Conservation (phyloP, 2,888 invertebrate genomes). For the Chouioia cunea region DNA sequence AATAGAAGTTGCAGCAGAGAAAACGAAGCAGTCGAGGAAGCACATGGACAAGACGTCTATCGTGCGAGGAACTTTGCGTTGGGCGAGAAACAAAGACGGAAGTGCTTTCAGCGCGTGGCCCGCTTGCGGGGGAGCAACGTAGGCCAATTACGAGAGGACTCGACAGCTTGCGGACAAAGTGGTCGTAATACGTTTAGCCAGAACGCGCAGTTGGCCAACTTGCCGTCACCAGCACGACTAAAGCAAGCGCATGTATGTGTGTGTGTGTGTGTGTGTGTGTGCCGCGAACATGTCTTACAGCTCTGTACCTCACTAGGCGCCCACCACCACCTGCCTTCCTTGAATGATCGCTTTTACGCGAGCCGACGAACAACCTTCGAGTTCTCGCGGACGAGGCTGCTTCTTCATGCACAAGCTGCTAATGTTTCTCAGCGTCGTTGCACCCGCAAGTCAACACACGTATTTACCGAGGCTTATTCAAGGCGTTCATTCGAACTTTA, state of each 20-base stretch:
- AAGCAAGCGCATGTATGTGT: too few species aligned
- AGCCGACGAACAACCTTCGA: background rate
- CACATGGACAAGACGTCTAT: background rate
- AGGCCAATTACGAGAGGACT: constrained; percentile 62
- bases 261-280: background rate
- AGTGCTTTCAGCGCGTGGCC: constrained; percentile 50
- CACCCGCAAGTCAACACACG: too few species aligned
- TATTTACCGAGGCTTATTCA: too few species aligned
- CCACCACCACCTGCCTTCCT: background rate
- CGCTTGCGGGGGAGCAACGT: constrained; percentile 53
- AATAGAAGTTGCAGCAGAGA: too few species aligned
- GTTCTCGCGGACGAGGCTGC: too few species aligned
- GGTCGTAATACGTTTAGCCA: constrained; percentile 64
- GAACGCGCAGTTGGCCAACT: constrained; percentile 57
- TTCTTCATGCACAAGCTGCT: too few species aligned
- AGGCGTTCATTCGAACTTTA: too few species aligned
- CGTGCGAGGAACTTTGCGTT: background rate
- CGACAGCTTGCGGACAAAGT: constrained; percentile 64
- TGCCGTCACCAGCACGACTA: constrained; percentile 19
- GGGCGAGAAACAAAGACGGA: constrained; percentile 15
- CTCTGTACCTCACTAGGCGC: background rate
- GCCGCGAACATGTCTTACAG: constrained; percentile 2
- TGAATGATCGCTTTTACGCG: constrained; percentile 23
- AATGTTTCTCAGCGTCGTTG: too few species aligned
- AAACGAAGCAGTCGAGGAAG: background rate